These are phyloP conservation scores for Pseudococcus longispinus DNA, from an alignment of 2,888 invertebrate species.

Conservation along the genomic window DNA sequence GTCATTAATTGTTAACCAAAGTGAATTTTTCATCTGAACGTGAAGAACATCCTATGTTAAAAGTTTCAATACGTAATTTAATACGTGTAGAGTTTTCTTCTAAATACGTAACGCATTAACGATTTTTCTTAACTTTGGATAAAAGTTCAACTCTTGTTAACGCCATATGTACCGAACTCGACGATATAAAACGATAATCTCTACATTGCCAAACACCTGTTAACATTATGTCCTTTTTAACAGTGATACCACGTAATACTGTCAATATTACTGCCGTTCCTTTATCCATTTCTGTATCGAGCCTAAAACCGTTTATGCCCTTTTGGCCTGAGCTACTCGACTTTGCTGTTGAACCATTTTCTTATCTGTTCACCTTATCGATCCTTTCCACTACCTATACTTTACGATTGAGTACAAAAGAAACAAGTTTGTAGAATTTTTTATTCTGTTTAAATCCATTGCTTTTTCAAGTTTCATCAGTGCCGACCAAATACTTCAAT, in stretches of 20 bases:
- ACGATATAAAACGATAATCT: constrained; percentile 28
- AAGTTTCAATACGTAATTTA: not conserved
- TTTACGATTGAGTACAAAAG: not conserved
- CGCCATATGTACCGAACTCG: not conserved
- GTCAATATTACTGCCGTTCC: constrained; percentile 2
- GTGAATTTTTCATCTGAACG: not conserved
- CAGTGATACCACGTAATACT: constrained; percentile 11
- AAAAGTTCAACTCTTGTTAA: constrained; percentile 5
- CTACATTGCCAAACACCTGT: constrained; percentile 19
- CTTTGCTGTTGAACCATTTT: not conserved
- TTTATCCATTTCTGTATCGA: not conserved
- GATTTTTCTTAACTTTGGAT: constrained; percentile 4
- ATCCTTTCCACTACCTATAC: not conserved
- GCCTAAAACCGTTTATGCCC: not conserved
- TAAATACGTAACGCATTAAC: not conserved
- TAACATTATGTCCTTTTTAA: constrained; percentile 29
- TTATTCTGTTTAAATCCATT: too few species aligned
- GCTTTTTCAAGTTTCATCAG: too few species aligned
- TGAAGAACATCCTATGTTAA: not conserved
- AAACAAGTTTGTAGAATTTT: too few species aligned
- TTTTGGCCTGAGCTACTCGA: not conserved
- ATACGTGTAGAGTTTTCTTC: not conserved
- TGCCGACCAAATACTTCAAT: too few species aligned
- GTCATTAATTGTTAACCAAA: not conserved
- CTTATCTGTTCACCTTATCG: not conserved